Evolutionary conservation across 1,140 invertebrate species (phyloP), one percentile per base, ranked within the genome.

Genomic region (Drosophila kepulauana): DNA sequence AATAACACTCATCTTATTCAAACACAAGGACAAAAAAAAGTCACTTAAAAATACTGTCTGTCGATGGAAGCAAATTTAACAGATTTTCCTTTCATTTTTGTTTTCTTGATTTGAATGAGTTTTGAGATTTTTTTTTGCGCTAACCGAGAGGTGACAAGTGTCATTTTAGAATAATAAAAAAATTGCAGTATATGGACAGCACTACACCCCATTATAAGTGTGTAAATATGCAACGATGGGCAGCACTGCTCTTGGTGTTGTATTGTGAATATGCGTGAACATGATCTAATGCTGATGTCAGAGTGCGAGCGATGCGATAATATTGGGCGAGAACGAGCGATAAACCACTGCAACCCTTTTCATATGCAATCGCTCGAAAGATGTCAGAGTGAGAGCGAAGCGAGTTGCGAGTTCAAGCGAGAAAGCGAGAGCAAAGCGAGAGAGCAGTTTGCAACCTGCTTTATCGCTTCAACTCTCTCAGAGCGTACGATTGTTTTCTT

Each of bases 111-210:
- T 54, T 1, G 3, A 41, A 41, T 8, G 13, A 33, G 28, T 2
- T 6, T 41, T 41, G 15, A 25, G 54, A 57, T 41, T 11, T 33
- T n/a, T 33, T 33, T 33, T 33, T 13, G 16, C 16, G 38, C 38
- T 38, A 41, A 30, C 13, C 51, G 38, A 65, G 51, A 45, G 46
- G 10, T 7, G 30, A 68, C 41, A 70, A 63, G 68, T 61, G 56
- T 68, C 64, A 61, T 54, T 15, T 46, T 56, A 52, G 46, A n/a
- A 56, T 65, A 15, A 48, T 13, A 61, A 33, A 10, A 38, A 25
- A 25, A 25, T 25, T 16, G 61, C 57, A 74, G 56, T 38, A 20
- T 13, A 43, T 43, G 41, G 41, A 7, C 41, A 51, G 46, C 45
- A 48, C 45, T 48, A 13, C 15, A 8, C 13, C 45, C n/a, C 45